Conservation (phyloP, 2,113 vertebrate species). For the Odontophorus gujanensis region DNA sequence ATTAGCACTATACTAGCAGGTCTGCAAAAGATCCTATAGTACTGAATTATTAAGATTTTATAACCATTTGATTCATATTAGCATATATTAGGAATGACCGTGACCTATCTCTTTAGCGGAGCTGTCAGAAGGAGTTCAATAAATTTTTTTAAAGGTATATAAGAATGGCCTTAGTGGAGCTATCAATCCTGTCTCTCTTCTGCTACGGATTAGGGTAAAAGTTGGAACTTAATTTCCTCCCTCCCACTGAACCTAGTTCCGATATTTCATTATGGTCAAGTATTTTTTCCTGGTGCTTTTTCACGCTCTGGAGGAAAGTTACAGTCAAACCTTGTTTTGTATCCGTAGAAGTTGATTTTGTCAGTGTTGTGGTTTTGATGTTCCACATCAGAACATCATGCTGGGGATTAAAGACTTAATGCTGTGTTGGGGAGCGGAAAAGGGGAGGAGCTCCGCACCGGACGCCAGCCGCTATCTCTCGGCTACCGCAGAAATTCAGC, state of each 20-base stretch:
- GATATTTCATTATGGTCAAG: neutral
- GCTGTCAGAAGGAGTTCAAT: neutral
- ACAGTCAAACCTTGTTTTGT: neutral
- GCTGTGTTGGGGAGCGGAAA: too few relatives aligned
- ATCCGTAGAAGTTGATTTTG: neutral
- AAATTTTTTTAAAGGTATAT: neutral
- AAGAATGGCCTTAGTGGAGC: neutral
- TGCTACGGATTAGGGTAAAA: neutral
- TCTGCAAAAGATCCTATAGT: constrained; percentile 1
- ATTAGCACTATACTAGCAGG: constrained; percentile 1
- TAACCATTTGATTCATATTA: neutral
- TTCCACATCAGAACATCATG: too few relatives aligned
- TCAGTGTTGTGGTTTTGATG: neutral
- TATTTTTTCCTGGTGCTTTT: neutral
- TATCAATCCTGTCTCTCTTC: neutral
- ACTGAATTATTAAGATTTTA: constrained; percentile 4
- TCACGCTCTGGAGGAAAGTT: neutral
- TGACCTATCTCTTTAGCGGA: neutral
- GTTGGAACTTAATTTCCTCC: neutral
- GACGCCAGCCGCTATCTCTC: too few relatives aligned
- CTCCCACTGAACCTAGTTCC: neutral
- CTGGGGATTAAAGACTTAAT: too few relatives aligned
- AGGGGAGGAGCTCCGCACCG: too few relatives aligned
- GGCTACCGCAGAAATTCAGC: too few relatives aligned
- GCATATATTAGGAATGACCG: neutral